Conservation (phyloP, 2,113 vertebrate species). For the Leptodactylus fuscus region DNA sequence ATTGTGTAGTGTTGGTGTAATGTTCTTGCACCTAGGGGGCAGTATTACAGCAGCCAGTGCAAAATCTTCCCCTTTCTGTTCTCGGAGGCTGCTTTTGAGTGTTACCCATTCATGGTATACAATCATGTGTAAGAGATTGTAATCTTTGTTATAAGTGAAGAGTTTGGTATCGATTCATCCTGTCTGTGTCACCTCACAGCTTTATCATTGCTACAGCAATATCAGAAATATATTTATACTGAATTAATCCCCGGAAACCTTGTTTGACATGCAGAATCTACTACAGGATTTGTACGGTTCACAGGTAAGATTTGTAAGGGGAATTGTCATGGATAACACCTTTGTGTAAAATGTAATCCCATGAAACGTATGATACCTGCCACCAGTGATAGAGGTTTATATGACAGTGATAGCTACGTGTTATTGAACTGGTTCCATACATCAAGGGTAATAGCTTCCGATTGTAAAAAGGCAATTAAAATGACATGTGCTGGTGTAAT, state of each 20-base stretch:
- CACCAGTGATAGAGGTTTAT: constrained; percentile 15
- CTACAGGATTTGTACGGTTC: neutral
- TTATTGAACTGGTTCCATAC: neutral
- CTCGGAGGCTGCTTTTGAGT: too few species aligned
- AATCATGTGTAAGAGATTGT: neutral
- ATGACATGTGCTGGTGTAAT: neutral
- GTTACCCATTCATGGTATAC: neutral
- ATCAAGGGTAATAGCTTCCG: constrained; percentile 2
- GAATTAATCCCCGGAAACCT: constrained; percentile 26
- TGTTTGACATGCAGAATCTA: neutral
- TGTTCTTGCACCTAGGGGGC: neutral
- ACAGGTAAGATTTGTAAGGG: neutral
- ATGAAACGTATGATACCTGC: neutral
- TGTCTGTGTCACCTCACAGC: neutral
- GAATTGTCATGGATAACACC: constrained; percentile 14
- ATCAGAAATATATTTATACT: constrained; percentile 42
- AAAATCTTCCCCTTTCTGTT: too few species aligned
- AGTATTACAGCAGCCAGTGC: neutral
- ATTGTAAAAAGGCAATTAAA: neutral
- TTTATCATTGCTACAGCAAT: neutral
- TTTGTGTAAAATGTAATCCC: constrained; percentile 16
- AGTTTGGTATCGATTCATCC: too few species aligned
- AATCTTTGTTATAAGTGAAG: neutral
- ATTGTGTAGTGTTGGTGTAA: neutral
- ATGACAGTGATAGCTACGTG: neutral